Percentiles rank a stretch among this genome's conserved stretches.
Evolutionary conservation across 2,113 vertebrate species (phyloP).

Genomic region (Piprites chloris): DNA sequence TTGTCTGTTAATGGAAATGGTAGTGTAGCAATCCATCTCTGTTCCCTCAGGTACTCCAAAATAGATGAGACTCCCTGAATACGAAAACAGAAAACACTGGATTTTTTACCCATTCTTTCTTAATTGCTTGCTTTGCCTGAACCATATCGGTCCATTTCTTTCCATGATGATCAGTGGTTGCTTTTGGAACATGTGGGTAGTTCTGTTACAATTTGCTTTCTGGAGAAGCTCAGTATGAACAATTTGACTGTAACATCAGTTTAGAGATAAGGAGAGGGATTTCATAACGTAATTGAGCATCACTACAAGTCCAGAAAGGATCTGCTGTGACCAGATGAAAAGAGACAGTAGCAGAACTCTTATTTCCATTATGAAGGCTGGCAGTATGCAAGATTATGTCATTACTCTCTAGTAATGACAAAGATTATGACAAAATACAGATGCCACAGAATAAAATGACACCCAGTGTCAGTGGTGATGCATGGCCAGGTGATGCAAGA

Average conservation of each 20-base stretch:
- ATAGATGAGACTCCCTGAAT: background rate
- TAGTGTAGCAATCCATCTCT: background rate
- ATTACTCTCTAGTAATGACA: background rate
- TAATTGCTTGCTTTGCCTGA: background rate
- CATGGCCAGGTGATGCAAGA: background rate
- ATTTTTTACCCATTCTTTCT: background rate
- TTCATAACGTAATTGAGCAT: background rate
- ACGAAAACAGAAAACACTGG: background rate
- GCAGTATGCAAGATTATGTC: background rate
- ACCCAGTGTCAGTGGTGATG: background rate
- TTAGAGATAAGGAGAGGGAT: background rate
- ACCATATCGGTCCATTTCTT: background rate
- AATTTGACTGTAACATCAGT: background rate
- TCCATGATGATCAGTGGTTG: background rate
- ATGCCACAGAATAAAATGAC: background rate
- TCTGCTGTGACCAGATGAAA: background rate
- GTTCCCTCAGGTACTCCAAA: background rate
- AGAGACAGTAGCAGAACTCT: background rate
- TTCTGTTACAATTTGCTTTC: background rate
- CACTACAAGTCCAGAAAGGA: background rate
- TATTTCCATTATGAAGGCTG: accelerated
- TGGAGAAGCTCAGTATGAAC: background rate
- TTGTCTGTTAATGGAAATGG: background rate
- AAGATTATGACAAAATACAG: background rate
- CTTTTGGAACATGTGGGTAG: background rate